Evolutionary conservation across 2,113 vertebrate species (phyloP).

Genomic region (Lontra canadensis): DNA sequence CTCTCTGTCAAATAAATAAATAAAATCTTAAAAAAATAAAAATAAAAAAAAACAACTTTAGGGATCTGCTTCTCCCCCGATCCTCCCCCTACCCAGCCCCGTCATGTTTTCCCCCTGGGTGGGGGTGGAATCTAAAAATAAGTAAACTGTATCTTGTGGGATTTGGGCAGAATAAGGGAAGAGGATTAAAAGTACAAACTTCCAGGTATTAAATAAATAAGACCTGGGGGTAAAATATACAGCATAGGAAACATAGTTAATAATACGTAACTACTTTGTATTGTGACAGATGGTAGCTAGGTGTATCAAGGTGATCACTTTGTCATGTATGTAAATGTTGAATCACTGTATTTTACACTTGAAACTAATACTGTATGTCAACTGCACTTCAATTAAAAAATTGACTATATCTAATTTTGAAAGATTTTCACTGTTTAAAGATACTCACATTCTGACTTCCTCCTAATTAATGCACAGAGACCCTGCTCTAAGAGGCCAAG

Average conservation of each 20-base stretch:
- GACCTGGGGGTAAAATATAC: not conserved
- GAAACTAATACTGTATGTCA: not conserved
- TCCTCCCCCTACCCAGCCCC: fast-evolving
- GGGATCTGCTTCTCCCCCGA: no score
- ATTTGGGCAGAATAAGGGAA: not conserved
- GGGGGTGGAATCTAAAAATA: no score
- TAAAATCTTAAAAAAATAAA: no score
- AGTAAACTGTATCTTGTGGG: not conserved
- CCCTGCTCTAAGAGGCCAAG: not conserved
- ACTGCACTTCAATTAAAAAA: not conserved
- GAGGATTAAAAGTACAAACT: not conserved
- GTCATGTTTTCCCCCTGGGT: no score
- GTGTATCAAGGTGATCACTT: not conserved
- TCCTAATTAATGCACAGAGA: not conserved
- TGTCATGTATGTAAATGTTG: not conserved
- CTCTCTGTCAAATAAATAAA: no score
- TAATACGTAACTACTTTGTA: not conserved
- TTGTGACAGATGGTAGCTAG: not conserved
- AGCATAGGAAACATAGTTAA: not conserved
- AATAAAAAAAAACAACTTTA: no score
- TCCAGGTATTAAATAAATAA: not conserved
- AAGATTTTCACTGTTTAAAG: not conserved
- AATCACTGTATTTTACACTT: not conserved
- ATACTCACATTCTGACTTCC: not conserved
- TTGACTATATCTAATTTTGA: not conserved